Conservation (phyloP, 1,140 invertebrate genomes). For the Papilio polyxenes region DNA sequence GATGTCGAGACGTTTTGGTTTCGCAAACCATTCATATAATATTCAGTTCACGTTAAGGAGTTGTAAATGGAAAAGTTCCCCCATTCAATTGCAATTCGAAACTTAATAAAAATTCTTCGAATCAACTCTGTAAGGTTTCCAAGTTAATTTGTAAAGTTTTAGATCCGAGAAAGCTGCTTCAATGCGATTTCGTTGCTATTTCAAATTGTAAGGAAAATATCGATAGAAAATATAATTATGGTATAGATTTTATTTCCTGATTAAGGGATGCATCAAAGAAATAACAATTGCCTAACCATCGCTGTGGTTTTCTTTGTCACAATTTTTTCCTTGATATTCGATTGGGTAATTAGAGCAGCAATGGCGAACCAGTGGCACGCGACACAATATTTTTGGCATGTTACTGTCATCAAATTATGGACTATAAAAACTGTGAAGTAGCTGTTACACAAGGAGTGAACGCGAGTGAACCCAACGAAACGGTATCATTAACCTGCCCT, state of each 20-base stretch:
- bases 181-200: neutral
- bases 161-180: neutral
- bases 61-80: slow-evolving; percentile 30
- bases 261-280: neutral
- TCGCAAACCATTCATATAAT: slow-evolving; percentile 25
- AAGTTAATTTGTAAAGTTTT: slow-evolving; percentile 29
- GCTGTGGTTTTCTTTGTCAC: no score
- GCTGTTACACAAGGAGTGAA: no score
- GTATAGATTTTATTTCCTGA: neutral
- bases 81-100: slow-evolving; percentile 31
- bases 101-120: slow-evolving; percentile 34
- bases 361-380: no score
- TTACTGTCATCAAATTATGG: no score
- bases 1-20: slow-evolving; percentile 7
- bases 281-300: no score
- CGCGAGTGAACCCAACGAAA: no score
- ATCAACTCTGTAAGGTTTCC: neutral
- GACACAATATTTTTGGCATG: no score
- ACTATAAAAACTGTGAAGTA: no score
- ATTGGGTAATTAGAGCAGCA: no score
- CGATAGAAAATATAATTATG: neutral
- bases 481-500: no score
- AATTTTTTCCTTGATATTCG: no score
- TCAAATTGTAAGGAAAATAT: slow-evolving; percentile 4
- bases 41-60: slow-evolving; percentile 28